A percentile compares a stretch with the other conserved stretches of the same genome.
phyloP scores from a whole-genome alignment of 2,888 invertebrate species.

The Shargacucullia verbasci region DNA sequence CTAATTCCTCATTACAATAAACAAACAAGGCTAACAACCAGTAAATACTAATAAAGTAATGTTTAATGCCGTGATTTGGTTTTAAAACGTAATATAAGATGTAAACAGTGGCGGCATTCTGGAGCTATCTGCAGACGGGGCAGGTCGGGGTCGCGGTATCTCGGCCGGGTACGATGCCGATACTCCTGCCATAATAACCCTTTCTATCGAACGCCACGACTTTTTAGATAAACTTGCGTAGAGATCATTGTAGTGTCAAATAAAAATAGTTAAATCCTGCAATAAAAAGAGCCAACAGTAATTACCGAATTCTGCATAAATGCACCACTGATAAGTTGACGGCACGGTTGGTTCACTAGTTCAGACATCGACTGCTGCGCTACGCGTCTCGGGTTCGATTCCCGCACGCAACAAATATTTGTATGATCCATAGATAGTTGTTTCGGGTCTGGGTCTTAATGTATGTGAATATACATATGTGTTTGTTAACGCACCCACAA shows the following conservation, averaged over 20 bases:
- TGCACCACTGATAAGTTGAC: too few relatives aligned
- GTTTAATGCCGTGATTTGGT: slow-evolving; percentile 48
- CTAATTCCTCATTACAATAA: slow-evolving; percentile 18
- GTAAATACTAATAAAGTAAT: slow-evolving; percentile 29
- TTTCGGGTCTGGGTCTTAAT: too few relatives aligned
- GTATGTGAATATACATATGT: too few relatives aligned
- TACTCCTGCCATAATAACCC: slow-evolving; percentile 51
- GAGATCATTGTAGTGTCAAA: slow-evolving; percentile 8
- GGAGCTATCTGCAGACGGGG: slow-evolving; percentile 64
- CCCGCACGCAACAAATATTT: too few relatives aligned
- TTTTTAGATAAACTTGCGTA: slow-evolving; percentile 36
- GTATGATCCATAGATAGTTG: too few relatives aligned
- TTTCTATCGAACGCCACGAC: slow-evolving; percentile 54
- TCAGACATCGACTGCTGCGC: too few relatives aligned
- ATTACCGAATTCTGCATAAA: background rate
- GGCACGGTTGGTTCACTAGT: too few relatives aligned
- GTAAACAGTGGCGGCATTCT: slow-evolving; percentile 55
- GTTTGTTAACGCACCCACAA: too few relatives aligned
- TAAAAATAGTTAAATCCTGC: background rate
- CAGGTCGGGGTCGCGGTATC: slow-evolving; percentile 71
- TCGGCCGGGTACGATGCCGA: slow-evolving; percentile 46
- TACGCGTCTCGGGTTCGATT: too few relatives aligned
- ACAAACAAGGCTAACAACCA: slow-evolving; percentile 47
- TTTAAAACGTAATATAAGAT: slow-evolving; percentile 55
- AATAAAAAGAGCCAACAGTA: too few relatives aligned